Evolutionary conservation across 2,797 vertebrate species (phyloP).

Genomic region (Oreonectes daqikongensis): DNA sequence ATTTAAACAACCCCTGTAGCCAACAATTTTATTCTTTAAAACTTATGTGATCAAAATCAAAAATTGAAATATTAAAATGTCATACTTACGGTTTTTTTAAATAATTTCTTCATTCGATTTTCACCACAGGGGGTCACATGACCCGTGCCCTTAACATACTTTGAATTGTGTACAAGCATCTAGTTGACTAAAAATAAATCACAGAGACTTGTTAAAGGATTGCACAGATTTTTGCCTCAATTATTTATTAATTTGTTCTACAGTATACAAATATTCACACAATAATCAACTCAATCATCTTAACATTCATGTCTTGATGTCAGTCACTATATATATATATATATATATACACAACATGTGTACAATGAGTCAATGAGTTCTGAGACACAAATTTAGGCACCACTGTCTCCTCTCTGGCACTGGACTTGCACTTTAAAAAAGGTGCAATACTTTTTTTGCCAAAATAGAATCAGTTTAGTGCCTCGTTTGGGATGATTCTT

Average conservation of each 20-base stretch:
- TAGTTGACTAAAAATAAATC: no score
- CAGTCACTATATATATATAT: conserved; percentile 35
- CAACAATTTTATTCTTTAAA: no score
- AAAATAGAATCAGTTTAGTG: conserved; percentile 48
- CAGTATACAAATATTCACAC: conserved; percentile 92
- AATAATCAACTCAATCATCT: conserved; percentile 77
- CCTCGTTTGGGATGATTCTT: conserved; percentile 35
- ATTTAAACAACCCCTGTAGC: no score
- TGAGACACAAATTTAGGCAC: conserved; percentile 39
- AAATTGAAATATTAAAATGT: no score
- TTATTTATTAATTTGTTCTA: conserved; percentile 88
- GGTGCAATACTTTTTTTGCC: conserved; percentile 32
- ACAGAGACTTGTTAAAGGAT: conserved; percentile 14
- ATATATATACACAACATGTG: conserved; percentile 25
- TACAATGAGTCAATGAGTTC: conserved; percentile 26
- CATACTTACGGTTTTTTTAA: no score
- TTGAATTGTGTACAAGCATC: no score
- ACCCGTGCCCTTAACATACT: no score
- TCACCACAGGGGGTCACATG: no score
- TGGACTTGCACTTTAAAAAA: conserved; percentile 32
- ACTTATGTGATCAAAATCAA: no score
- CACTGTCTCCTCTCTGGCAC: conserved; percentile 31
- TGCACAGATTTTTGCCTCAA: conserved; percentile 69
- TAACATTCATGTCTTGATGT: conserved; percentile 80
- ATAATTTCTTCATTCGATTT: no score